Percentiles rank a stretch among this genome's conserved stretches.
Evolutionary conservation across 92 coral and sea anemone genomes (phyloP).

Genomic region (Isaurus tuberculatus): DNA sequence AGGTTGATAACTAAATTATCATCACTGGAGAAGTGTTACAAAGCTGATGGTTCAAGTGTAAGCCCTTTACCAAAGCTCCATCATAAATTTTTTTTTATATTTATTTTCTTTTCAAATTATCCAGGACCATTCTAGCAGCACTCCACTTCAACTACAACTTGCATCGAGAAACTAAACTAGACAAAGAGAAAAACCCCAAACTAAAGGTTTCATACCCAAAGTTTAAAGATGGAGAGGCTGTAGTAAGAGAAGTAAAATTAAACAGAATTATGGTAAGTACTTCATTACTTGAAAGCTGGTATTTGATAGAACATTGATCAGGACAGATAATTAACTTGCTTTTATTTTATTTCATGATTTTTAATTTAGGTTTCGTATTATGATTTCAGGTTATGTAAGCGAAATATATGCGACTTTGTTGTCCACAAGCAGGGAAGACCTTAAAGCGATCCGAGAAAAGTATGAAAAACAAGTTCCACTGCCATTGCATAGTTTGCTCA

Average conservation of each 20-base stretch:
- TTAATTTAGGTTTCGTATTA: not conserved
- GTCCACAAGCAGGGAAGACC: conserved; percentile 58
- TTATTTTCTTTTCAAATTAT: not conserved
- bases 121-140: conserved; percentile 45
- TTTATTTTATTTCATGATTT: not conserved
- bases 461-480: conserved; percentile 42
- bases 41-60: conserved; percentile 40
- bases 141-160: conserved; percentile 37
- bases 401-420: conserved; percentile 59
- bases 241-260: conserved; percentile 48
- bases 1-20: not conserved
- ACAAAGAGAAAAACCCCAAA: not conserved
- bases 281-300: not conserved
- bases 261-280: conserved; percentile 48
- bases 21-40: not conserved
- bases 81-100: not conserved
- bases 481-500: conserved; percentile 58
- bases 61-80: not conserved
- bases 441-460: conserved; percentile 50
- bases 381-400: conserved; percentile 64
- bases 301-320: conserved; percentile 5
- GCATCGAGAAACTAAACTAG: conserved; percentile 9
- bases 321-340: not conserved
- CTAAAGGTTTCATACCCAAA: conserved; percentile 44
- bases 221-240: conserved; percentile 55